Percentiles rank a stretch among this genome's conserved stretches.
Conservation (phyloP, 2,113 vertebrate genomes). For the Myocastor coypus region DNA sequence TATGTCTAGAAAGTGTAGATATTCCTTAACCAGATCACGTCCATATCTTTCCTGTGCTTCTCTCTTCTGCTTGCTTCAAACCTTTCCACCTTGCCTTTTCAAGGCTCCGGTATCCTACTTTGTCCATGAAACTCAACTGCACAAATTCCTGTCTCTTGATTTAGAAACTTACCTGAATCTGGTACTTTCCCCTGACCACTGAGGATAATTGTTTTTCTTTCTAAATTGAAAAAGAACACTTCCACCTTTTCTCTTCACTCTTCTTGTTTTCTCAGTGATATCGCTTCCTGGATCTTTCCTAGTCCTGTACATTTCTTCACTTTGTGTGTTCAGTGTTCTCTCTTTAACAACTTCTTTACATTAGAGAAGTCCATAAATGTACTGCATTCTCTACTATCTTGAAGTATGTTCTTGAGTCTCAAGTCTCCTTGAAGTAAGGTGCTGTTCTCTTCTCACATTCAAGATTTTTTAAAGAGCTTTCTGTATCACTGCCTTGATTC, state of each 20-base stretch:
- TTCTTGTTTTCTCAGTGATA: neutral
- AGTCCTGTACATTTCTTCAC: neutral
- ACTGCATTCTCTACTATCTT: neutral
- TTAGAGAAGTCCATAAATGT: neutral
- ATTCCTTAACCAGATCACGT: neutral
- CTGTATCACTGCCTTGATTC: neutral
- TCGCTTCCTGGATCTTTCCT: neutral
- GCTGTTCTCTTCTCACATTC: neutral
- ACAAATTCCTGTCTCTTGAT: neutral
- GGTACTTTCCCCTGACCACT: neutral
- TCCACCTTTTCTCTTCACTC: neutral
- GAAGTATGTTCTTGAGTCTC: neutral
- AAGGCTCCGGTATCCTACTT: neutral
- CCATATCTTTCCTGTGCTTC: neutral
- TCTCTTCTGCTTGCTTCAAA: neutral
- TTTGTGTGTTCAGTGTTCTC: neutral
- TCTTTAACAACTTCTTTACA: neutral
- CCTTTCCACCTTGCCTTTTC: neutral
- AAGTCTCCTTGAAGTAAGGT: neutral
- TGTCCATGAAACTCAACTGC: neutral
- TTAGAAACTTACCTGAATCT: neutral
- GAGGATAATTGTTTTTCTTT: neutral
- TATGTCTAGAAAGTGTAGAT: neutral
- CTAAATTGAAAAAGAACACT: neutral
- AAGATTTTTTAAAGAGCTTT: neutral